Evolutionary conservation across 2,888 invertebrate genomes (phyloP), one percentile per base, ranked within the genome.

Genomic region (Nomada fabriciana): DNA sequence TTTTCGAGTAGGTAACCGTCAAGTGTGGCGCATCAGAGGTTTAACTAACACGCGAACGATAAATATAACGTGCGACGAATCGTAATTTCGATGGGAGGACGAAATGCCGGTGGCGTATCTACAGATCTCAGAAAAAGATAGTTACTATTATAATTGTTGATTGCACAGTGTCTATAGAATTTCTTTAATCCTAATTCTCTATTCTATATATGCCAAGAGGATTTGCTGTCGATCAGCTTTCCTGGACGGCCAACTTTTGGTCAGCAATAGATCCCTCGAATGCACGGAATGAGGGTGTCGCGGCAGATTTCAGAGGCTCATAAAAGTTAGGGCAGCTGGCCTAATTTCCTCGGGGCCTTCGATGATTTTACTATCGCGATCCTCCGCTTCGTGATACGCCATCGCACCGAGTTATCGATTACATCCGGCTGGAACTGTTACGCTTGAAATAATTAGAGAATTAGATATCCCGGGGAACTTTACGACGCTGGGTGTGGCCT

Each of bases 311-410:
- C n/a, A 23, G 10, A 47, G 11, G 20, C 13, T 75, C 67, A 50
- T 68, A 63, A 76, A 76, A 61, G 67, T 75, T 61, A 15, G 15
- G 13, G 15, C 13, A 2, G 25, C n/a, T 61, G 67, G 15, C 60
- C 68, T 67, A 75, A 78, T 76, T 76, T 25, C 25, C 43, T 50
- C 25, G 4, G 7, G 55, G 15, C 20, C 36, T 5, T 47, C 68
- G 59, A 55, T 36, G 55, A 50, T 25, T 50, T 25, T 55, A 57
- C 55, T 9, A 20, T 20, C 53, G 20, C 10, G 3, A 69, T 43
- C 23, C 20, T 53, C 13, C 20, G 25, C 3, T 23, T 13, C 47
- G 53, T 10, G 53, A 53, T n/a, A 10, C 9, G n/a, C n/a, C 53
- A n/a, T 53, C 53, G n/a, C n/a, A n/a, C 10, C 5, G 53, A 15